Base-by-base conservation (phyloP, 2,113 vertebrate genomes). In the Delphinus delphis region DNA sequence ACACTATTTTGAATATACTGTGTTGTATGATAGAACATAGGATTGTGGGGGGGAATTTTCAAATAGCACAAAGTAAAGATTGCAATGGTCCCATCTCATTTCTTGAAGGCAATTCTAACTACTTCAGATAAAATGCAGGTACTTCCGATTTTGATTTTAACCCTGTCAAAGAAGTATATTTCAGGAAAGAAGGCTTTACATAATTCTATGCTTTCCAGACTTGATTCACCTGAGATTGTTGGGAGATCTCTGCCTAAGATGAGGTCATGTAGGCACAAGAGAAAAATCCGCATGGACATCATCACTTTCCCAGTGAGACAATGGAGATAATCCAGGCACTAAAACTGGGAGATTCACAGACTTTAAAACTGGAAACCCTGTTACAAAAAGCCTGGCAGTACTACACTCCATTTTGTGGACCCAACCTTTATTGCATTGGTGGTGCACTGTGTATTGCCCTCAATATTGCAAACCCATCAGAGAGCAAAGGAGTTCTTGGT, bases 101-200 rank as follows among this genome's bases (percentile, higher is more conserved):
- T 97, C 93, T 96, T 93, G 70, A 95, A 95, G 93, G 65, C 55
- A 21, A 97, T 96, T 98, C 92, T 96, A 81, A 80, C 74, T 94
- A 25, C 95, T 97, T 90, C 90, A 85, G 91, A 41, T 86, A 58
- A 83, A 91, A 96, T 31, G 80, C 88, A 93, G 86, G 20, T 90
- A 83, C 47, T 89, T 97, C 74, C 55, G 65, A 44, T 50, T 88
- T 67, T 36, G 21, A 82, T 58, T 82, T 90, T 68, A 81, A 80
- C 38, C 55, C 76, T 26, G 3, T 53, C 31, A 41, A 12, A 28
- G 41, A 68, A 58, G 28, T 20, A 13, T 7, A 15, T 50, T 81
- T 90, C n/a, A 47, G 63, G 26, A 25, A 63, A 91, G 44, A 38
- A 18, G 8, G 6, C 55, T 74, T 50, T 50, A 4, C 23, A 15